Percentiles rank a stretch among this genome's conserved stretches.
phyloP scores from a whole-genome alignment of 2,113 vertebrate genomes.

The Erpornis zantholeuca region DNA sequence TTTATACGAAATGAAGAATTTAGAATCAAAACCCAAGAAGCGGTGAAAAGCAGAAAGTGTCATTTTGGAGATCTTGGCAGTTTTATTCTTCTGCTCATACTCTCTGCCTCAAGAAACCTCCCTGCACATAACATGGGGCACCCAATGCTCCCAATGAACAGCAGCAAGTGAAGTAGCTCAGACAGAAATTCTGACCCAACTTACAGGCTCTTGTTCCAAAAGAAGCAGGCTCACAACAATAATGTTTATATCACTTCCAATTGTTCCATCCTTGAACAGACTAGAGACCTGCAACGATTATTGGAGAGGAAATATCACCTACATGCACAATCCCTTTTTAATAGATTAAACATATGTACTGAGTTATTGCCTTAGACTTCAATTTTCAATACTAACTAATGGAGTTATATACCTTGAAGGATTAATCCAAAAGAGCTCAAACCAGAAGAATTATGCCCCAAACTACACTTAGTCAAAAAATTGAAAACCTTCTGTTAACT shows the following conservation, averaged over 20 bases:
- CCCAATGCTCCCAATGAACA: not conserved
- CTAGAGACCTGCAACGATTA: constrained; percentile 86
- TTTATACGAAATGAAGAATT: not conserved
- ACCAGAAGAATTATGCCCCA: not conserved
- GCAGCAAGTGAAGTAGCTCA: not conserved
- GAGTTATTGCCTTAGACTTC: not conserved
- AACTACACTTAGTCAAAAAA: not conserved
- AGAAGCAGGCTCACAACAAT: constrained; percentile 94
- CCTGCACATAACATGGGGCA: accelerated
- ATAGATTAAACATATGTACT: not conserved
- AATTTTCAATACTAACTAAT: not conserved
- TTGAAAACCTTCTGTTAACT: not conserved
- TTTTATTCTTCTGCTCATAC: not conserved
- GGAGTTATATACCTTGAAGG: not conserved
- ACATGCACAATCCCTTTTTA: not conserved
- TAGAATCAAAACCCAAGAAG: not conserved
- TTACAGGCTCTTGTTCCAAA: constrained; percentile 95
- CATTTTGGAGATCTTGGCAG: not conserved
- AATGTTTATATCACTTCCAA: constrained; percentile 95
- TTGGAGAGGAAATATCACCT: not conserved
- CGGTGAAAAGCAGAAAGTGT: not conserved
- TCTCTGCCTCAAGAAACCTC: not conserved
- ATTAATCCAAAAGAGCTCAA: not conserved
- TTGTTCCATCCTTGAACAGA: constrained; percentile 97
- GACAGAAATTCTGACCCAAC: constrained; percentile 23